phyloP scores from a whole-genome alignment of 2,888 invertebrate species.

The Ormyrus thymus region DNA sequence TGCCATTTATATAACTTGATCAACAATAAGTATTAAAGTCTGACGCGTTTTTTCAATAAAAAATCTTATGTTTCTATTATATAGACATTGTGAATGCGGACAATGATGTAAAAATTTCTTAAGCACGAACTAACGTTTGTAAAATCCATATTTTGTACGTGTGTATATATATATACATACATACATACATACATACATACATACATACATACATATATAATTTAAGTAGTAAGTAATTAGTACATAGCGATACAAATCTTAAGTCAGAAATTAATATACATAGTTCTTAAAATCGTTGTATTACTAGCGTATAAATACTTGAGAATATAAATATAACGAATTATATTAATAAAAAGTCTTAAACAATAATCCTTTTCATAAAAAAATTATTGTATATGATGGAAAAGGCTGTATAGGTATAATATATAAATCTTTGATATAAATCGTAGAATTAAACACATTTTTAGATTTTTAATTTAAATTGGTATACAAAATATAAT shows the following conservation, averaged over 20 bases:
- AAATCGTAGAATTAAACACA: too few relatives aligned
- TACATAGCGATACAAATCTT: constrained; percentile 59
- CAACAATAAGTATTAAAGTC: constrained; percentile 9
- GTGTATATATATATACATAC: constrained; percentile 16
- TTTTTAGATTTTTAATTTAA: constrained; percentile 11
- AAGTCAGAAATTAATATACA: constrained; percentile 55
- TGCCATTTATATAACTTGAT: constrained; percentile 4
- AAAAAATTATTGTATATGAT: too few relatives aligned
- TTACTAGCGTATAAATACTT: constrained; percentile 59
- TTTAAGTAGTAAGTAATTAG: constrained; percentile 42
- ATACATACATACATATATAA: constrained; percentile 21
- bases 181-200: background rate
- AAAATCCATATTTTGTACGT: constrained; percentile 51
- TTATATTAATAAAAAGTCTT: constrained; percentile 22
- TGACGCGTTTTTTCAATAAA: background rate
- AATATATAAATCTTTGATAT: too few relatives aligned
- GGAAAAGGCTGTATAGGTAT: too few relatives aligned
- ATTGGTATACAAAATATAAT: constrained; percentile 24
- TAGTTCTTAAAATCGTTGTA: constrained; percentile 62
- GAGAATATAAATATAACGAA: constrained; percentile 61
- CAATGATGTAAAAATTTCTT: constrained; percentile 46
- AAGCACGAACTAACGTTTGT: constrained; percentile 40
- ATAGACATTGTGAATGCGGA: constrained; percentile 35
- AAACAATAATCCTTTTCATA: constrained; percentile 11
- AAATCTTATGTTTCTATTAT: constrained; percentile 12